Conservation (phyloP, 2,113 vertebrate genomes). For the Protobothrops flavoviridis region DNA sequence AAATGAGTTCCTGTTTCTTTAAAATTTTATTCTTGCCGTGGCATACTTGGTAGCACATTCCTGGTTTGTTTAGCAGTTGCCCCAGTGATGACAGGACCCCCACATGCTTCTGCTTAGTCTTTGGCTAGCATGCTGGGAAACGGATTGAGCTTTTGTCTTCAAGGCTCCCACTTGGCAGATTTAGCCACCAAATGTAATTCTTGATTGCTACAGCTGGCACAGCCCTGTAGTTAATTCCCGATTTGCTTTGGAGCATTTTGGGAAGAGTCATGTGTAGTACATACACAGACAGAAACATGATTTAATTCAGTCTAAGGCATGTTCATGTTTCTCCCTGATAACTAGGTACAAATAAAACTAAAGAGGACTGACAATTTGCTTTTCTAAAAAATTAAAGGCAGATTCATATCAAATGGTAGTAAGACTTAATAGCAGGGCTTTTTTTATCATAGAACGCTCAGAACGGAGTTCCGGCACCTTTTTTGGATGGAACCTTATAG, state of each 20-base stretch:
- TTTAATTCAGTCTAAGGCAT: background rate
- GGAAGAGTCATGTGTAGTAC: background rate
- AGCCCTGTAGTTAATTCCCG: background rate
- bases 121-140: background rate
- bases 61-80: slow-evolving; percentile 13
- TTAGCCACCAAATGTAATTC: background rate
- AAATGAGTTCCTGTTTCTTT: slow-evolving; percentile 3
- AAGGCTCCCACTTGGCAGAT: background rate
- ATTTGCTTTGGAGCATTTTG: background rate
- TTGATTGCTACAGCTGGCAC: background rate
- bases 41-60: background rate
- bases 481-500: too few relatives aligned
- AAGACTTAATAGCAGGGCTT: background rate
- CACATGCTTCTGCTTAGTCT: background rate
- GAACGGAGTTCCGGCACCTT: too few relatives aligned
- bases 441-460: too few relatives aligned
- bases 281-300: background rate
- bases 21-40: background rate
- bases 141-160: background rate
- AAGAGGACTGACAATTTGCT: background rate
- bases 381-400: background rate
- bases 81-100: background rate
- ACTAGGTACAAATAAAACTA: background rate
- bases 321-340: background rate
- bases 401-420: background rate